Conservation (phyloP, 2,113 vertebrate genomes). For the Thomomys bottae region DNA sequence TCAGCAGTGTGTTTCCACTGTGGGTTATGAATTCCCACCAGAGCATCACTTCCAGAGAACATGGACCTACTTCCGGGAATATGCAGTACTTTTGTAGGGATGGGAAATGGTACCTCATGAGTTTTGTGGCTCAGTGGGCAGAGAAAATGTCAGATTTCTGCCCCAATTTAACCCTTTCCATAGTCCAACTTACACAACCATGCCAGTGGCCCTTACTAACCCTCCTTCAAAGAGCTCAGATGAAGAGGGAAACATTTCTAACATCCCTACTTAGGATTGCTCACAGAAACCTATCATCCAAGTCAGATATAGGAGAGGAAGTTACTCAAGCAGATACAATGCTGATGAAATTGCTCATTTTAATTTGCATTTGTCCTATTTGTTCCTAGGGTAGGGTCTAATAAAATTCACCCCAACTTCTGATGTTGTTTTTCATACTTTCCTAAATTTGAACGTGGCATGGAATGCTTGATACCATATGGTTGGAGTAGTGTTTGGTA, state of each 20-base stretch:
- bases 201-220: not conserved
- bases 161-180: not conserved
- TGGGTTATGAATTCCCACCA: not conserved
- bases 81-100: not conserved
- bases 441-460: constrained; percentile 29
- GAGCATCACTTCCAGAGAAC: constrained; percentile 12
- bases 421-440: not conserved
- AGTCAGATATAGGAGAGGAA: not conserved
- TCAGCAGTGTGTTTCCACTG: not conserved
- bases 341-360: not conserved
- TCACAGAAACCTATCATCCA: not conserved
- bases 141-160: not conserved
- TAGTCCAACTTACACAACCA: not conserved
- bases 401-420: not conserved
- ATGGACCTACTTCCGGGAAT: not conserved
- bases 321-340: constrained; percentile 21
- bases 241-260: not conserved
- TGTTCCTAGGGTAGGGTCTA: constrained; percentile 17
- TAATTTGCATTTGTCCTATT: not conserved
- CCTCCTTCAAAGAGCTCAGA: not conserved
- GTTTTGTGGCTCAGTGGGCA: not conserved
- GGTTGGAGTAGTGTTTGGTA: not conserved
- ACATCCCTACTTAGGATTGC: not conserved
- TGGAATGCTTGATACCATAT: constrained; percentile 25
- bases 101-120: constrained; percentile 2